A percentile compares a stretch with the other conserved stretches of the same genome.
Conservation (phyloP, 2,113 vertebrate species). For the Gorilla gorilla region DNA sequence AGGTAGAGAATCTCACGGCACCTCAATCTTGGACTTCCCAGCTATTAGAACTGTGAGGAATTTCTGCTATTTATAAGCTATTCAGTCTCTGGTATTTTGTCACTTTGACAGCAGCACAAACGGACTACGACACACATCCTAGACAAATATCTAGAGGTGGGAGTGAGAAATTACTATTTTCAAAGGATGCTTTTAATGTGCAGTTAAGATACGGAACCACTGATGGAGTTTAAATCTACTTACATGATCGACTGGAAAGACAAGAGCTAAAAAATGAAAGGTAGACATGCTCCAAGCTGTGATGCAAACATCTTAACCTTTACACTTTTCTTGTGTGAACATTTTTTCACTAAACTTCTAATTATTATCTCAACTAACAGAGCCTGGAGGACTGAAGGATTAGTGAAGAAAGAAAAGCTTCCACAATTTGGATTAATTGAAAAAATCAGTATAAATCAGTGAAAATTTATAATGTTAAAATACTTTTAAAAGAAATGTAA, state of each 20-base stretch:
- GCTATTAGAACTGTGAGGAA: not conserved
- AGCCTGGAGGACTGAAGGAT: slow-evolving; percentile 19
- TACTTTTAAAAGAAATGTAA: not conserved
- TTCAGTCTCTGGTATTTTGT: not conserved
- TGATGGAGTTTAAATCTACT: not conserved
- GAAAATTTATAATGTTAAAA: slow-evolving; percentile 4
- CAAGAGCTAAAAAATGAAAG: slow-evolving; percentile 1
- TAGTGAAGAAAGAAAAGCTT: slow-evolving; percentile 41
- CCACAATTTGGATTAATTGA: slow-evolving; percentile 9
- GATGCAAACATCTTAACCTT: not conserved
- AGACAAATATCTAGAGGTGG: not conserved
- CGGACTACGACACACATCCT: not conserved
- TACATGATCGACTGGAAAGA: not conserved
- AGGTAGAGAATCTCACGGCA: not conserved
- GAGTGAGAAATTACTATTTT: not conserved
- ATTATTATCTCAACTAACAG: slow-evolving; percentile 1
- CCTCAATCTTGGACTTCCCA: not conserved
- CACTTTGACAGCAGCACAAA: not conserved
- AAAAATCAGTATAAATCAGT: slow-evolving; percentile 41
- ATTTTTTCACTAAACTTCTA: slow-evolving; percentile 22
- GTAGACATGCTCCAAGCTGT: not conserved
- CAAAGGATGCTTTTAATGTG: not conserved
- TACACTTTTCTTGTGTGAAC: not conserved
- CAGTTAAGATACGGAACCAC: not conserved
- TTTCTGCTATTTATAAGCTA: not conserved